Evolutionary conservation across 2,797 vertebrate species (phyloP).

Genomic region (Chlorospingus semifuscus): DNA sequence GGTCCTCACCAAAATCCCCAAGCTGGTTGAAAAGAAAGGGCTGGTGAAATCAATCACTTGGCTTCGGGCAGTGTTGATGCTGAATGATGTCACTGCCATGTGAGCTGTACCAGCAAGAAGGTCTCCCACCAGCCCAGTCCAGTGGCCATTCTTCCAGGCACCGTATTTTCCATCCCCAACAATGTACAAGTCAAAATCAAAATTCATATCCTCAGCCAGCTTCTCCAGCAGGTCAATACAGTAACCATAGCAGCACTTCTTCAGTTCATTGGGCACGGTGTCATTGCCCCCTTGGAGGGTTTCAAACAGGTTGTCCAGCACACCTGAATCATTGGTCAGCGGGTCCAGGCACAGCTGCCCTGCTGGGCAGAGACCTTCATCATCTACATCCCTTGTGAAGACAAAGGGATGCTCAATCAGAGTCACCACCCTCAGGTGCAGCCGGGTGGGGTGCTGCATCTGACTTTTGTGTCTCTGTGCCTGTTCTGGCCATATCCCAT

Average conservation of each 20-base stretch:
- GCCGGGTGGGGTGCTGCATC: conserved; percentile 74
- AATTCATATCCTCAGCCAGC: conserved; percentile 94
- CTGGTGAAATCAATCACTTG: conserved; percentile 98
- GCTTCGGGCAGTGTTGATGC: conserved; percentile 96
- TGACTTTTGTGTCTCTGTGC: conserved; percentile 80
- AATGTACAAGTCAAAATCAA: conserved; percentile 94
- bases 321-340: conserved; percentile 86
- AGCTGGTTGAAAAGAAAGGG: conserved; percentile 96
- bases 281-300: conserved; percentile 85
- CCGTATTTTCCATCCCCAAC: conserved; percentile 97
- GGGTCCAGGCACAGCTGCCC: conserved; percentile 94
- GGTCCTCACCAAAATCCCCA: conserved; percentile 95
- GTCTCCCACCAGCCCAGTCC: conserved; percentile 95
- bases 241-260: conserved; percentile 97
- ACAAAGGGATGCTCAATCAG: conserved; percentile 96
- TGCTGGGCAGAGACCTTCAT: conserved; percentile 91
- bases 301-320: conserved; percentile 85
- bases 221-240: conserved; percentile 96
- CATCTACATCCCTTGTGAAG: conserved; percentile 94
- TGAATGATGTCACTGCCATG: conserved; percentile 95
- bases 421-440: conserved; percentile 92
- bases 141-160: conserved; percentile 91
- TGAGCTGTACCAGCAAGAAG: conserved; percentile 92
- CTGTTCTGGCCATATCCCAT: conserved; percentile 89
- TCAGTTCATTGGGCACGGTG: conserved; percentile 84